Evolutionary conservation across 30 jellyfish, hydroid and myxozoan genomes (phyloP).

Genomic region (Rhopilema esculentum): DNA sequence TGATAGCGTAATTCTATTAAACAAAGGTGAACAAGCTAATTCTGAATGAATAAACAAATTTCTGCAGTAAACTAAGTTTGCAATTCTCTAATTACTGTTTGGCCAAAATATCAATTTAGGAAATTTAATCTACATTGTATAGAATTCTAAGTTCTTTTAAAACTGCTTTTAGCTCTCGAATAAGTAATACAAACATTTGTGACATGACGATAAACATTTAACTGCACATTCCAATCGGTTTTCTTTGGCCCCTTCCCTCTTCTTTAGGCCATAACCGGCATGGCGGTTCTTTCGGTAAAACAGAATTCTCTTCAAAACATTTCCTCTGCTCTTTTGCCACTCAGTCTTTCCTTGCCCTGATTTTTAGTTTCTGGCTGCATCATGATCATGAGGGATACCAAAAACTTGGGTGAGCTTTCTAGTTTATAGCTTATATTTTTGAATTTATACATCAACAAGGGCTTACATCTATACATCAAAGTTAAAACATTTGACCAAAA

Average conservation of each 20-base stretch:
- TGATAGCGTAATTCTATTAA: background rate
- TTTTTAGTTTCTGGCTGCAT: conserved; percentile 33
- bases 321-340: too few species aligned
- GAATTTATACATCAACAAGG: background rate
- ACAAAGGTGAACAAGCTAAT: background rate
- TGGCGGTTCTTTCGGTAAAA: too few species aligned
- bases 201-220: too few species aligned
- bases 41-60: background rate
- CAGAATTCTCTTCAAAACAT: too few species aligned
- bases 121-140: too few species aligned
- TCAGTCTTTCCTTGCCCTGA: background rate
- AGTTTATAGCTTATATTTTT: background rate
- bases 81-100: background rate
- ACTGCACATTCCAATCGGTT: too few species aligned
- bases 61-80: background rate
- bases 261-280: too few species aligned
- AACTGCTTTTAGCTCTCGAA: too few species aligned
- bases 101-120: background rate
- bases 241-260: too few species aligned
- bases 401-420: conserved; percentile 20
- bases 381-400: conserved; percentile 16
- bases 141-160: too few species aligned
- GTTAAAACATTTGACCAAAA: too few species aligned
- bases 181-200: too few species aligned
- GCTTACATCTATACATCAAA: background rate